A percentile compares a stretch with the other conserved stretches of the same genome.
phyloP scores from a whole-genome alignment of 2,797 vertebrate species.

The Smutsia temminckii region DNA sequence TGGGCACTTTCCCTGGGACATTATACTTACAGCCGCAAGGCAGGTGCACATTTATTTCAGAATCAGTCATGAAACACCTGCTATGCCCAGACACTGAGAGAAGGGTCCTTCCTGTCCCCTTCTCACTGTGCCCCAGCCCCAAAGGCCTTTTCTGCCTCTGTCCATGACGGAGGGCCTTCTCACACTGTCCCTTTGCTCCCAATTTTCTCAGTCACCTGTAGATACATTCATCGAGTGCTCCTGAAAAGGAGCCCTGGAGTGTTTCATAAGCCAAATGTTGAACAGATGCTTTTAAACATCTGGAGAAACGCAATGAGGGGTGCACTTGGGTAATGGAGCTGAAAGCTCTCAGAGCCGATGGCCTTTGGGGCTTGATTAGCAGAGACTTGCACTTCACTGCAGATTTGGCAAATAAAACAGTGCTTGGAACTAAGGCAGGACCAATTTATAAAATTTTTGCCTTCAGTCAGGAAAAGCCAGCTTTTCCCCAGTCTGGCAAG shows the following conservation, averaged over 20 bases:
- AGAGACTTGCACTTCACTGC: neutral
- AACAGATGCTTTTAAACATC: slow-evolving; percentile 45
- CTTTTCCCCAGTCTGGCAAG: neutral
- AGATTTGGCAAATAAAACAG: neutral
- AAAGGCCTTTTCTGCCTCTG: neutral
- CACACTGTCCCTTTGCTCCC: too few relatives aligned
- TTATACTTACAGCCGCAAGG: rapidly evolving
- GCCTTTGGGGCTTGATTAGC: neutral
- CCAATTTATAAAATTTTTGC: neutral
- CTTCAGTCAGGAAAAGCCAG: neutral
- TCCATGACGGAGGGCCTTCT: rapidly evolving
- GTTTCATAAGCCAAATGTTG: slow-evolving; percentile 24
- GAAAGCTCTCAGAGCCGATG: neutral
- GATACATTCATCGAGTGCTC: slow-evolving; percentile 32
- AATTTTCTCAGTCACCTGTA: neutral
- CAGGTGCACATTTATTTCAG: neutral
- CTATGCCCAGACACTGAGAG: rapidly evolving
- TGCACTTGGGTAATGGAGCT: neutral
- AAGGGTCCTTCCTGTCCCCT: rapidly evolving
- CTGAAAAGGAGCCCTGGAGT: slow-evolving; percentile 6
- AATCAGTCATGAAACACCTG: rapidly evolving
- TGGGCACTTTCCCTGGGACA: rapidly evolving
- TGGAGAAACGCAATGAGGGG: slow-evolving; percentile 47
- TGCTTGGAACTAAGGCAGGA: neutral
- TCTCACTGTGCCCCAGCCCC: neutral